phyloP scores from a whole-genome alignment of 2,888 invertebrate species.

The Nymphalis urticae region DNA sequence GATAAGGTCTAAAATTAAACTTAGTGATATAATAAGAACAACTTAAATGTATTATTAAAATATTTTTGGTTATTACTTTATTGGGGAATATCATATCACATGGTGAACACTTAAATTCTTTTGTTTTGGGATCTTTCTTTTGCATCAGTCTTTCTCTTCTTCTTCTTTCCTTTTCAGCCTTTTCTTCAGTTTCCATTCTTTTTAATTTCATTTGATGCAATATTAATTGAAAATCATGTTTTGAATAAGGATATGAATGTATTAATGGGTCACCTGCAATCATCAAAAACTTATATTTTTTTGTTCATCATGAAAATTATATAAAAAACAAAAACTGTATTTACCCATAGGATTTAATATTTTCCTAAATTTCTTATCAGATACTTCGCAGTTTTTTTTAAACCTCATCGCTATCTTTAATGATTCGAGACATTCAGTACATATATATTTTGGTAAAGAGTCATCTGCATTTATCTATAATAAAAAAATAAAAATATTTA shows the following conservation, averaged over 20 bases:
- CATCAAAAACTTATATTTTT: neutral
- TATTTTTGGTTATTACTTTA: slow-evolving; percentile 54
- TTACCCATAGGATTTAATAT: slow-evolving; percentile 70
- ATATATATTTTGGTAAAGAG: slow-evolving; percentile 72
- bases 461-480: slow-evolving; percentile 69
- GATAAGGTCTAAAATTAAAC: too few relatives aligned
- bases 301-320: neutral
- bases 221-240: slow-evolving; percentile 74
- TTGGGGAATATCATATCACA: slow-evolving; percentile 69
- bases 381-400: slow-evolving; percentile 65
- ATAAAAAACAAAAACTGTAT: neutral
- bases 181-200: slow-evolving; percentile 60
- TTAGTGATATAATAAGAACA: too few relatives aligned
- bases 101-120: slow-evolving; percentile 69
- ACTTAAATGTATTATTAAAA: neutral
- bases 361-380: slow-evolving; percentile 68
- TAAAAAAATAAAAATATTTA: neutral
- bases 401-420: slow-evolving; percentile 64
- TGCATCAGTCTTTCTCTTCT: slow-evolving; percentile 56
- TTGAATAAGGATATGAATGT: slow-evolving; percentile 74
- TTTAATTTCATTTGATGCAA: slow-evolving; percentile 70
- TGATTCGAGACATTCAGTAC: slow-evolving; percentile 64
- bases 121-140: slow-evolving; percentile 59
- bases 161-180: slow-evolving; percentile 54
- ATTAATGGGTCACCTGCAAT: slow-evolving; percentile 62